Conservation (phyloP, 1,140 invertebrate species). For the Zophobas morio region DNA sequence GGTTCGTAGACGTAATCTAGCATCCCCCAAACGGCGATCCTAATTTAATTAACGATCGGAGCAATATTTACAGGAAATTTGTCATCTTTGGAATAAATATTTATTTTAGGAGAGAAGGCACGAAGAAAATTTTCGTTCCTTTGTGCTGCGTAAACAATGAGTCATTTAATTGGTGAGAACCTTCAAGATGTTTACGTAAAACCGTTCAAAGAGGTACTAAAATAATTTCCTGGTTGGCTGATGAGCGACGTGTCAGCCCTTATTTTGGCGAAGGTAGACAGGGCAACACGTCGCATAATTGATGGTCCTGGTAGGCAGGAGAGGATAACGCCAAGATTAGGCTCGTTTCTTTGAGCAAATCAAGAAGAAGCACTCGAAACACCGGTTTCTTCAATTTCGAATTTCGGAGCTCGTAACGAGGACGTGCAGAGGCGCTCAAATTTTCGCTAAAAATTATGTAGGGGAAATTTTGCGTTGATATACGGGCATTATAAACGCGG, state of each 20-base stretch:
- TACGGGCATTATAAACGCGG: conserved; percentile 22
- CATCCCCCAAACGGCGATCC: not conserved
- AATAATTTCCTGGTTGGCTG: conserved; percentile 46
- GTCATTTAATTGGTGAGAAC: conserved; percentile 46
- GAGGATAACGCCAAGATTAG: conserved; percentile 38
- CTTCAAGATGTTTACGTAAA: conserved; percentile 45
- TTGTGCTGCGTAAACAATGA: conserved; percentile 40
- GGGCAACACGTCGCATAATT: conserved; percentile 42
- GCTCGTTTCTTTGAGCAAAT: conserved; percentile 38
- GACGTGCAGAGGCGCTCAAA: too few relatives aligned
- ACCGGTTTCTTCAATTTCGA: conserved; percentile 6
- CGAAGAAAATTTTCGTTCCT: conserved; percentile 31
- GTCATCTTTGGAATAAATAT: conserved; percentile 25
- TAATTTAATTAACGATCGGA: conserved; percentile 1
- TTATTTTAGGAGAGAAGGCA: conserved; percentile 17
- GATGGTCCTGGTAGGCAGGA: conserved; percentile 44
- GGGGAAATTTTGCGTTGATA: conserved; percentile 14
- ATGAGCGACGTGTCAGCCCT: conserved; percentile 45
- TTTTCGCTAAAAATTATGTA: too few relatives aligned
- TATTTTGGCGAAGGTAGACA: conserved; percentile 42
- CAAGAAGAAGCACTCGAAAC: not conserved
- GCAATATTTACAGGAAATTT: conserved; percentile 11
- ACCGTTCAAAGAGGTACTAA: conserved; percentile 45
- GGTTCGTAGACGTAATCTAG: too few relatives aligned
- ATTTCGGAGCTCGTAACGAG: not conserved